Percentiles rank a stretch among this genome's conserved stretches.
Evolutionary conservation across 2,888 invertebrate species (phyloP).

Genomic region (Carcina quercana): DNA sequence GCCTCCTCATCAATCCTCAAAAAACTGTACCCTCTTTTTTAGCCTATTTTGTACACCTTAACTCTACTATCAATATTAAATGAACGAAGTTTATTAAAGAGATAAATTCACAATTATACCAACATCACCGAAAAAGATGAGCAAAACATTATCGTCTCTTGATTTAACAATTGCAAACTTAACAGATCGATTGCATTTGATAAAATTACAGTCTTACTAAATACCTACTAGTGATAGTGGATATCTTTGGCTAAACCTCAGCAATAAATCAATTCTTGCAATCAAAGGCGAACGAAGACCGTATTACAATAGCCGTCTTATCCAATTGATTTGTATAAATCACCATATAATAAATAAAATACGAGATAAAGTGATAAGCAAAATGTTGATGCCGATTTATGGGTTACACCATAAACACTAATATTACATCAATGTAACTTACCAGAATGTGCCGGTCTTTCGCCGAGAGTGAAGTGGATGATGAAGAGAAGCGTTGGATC

Average conservation of each 20-base stretch:
- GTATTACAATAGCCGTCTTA: constrained; percentile 24
- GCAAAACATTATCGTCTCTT: no score
- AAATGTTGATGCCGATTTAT: constrained; percentile 6
- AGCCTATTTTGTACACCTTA: no score
- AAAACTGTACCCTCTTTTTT: no score
- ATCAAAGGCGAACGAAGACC: constrained; percentile 23
- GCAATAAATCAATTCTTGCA: constrained; percentile 21
- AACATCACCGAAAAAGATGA: no score
- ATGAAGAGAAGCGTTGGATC: constrained; percentile 35
- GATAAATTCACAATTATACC: no score
- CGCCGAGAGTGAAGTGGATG: constrained; percentile 20
- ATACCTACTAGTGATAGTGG: not conserved
- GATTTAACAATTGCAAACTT: not conserved
- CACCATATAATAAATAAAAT: constrained; percentile 12
- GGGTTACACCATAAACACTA: constrained; percentile 7
- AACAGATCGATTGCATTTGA: not conserved
- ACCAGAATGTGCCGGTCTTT: constrained; percentile 31
- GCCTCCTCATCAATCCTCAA: no score
- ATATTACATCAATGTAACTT: constrained; percentile 21
- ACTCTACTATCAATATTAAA: no score
- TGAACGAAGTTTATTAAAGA: no score
- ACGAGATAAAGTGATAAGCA: constrained; percentile 7
- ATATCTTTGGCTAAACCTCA: not conserved
- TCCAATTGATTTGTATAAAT: constrained; percentile 24
- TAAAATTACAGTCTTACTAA: not conserved